Base-by-base conservation (phyloP, 2,888 invertebrate genomes). In the Nymphalis polychloros region DNA sequence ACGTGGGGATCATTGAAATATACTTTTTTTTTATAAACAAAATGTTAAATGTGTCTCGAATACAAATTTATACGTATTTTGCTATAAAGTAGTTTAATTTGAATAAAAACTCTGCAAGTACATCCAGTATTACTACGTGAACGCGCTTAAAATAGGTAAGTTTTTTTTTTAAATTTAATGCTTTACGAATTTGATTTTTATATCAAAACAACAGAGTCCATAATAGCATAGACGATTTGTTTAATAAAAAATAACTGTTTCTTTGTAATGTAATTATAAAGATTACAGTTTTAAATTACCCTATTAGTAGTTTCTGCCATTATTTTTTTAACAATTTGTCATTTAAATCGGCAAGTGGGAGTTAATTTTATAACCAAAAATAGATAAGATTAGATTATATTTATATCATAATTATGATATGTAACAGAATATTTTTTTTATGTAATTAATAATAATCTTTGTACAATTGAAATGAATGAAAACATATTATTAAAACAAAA, bases 31-130 rank as follows among this genome's bases (percentile, higher is more conserved):
- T 71, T 70, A 61, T 71, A 73, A 75, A 78, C 79, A 85, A 83
- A 77, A 87, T 88, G 87, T 72, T 84, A 79, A 76, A 81, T 77
- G 79, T 78, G 74, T 76, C 68, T 70, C 77, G 78, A 71, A 82
- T 81, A 82, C 84, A 85, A 72, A 75, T 86, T 83, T 85, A 82
- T 73, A 72, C 85, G 78, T 84, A 88, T 80, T 88, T 87, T 59
- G 75, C 87, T 66, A 88, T 88, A 79, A 87, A 88, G 78, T 87
- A 87, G 81, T 60, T 53, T 27, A 49, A 55, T 59, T 23, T 41
- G 59, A 55, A 46, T 57, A 27, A 35, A 53, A 71, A 57, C 66
- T 67, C 59, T 19, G 35, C 31, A 16, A 19, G 46, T 35, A 59
- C 31, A 50, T 57, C 64, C 65, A 64, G 61, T 57, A 57, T 35